Base-by-base conservation (phyloP, 2,888 invertebrate genomes). In the Caradrina clavipalpis region DNA sequence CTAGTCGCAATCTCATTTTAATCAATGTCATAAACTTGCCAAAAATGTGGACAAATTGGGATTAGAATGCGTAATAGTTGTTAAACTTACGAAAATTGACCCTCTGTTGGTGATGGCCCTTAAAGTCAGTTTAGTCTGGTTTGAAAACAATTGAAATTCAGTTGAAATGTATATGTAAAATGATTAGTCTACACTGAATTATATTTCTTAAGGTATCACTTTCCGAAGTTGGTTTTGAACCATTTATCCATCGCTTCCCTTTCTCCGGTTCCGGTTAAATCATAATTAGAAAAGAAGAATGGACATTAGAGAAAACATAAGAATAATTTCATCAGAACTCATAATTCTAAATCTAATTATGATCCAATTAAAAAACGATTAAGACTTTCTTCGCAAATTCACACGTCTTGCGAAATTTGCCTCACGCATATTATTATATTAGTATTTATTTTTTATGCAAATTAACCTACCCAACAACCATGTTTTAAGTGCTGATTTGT, bases 301-400 rank as follows among this genome's bases (percentile, higher is more conserved):
- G n/a, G 17, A 21, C 22, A 11, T 57, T 22, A 15, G 15, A 50
- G 47, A 66, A 42, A 21, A 35, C 21, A 50, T 55, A 59, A 21
- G 13, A 64, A 53, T 26, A 63, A 56, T 57, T 76, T 56, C 61
- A 15, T 49, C 10, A 22, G n/a, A 39, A 64, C 63, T 76, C 0
- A 50, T 80, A 57, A 69, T 50, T 60, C 54, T 47, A 2, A 3
- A 59, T 39, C 51, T 65, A 58, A 69, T 80, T 76, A 63, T 54
- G 35, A 42, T 53, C 56, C 55, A 77, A 72, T 77, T 78, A 72
- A 81, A 68, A 67, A 47, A 47, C 59, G 31, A 77, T 71, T 67
- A 57, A 64, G 17, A 82, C 74, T 78, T 78, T 81, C 79, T 62
- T 65, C 42, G 50, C 15, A 22, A 21, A 22, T 57, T 49, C 50